Evolutionary conservation across 2,888 invertebrate genomes (phyloP).

Genomic region (Epistrophe eligans): DNA sequence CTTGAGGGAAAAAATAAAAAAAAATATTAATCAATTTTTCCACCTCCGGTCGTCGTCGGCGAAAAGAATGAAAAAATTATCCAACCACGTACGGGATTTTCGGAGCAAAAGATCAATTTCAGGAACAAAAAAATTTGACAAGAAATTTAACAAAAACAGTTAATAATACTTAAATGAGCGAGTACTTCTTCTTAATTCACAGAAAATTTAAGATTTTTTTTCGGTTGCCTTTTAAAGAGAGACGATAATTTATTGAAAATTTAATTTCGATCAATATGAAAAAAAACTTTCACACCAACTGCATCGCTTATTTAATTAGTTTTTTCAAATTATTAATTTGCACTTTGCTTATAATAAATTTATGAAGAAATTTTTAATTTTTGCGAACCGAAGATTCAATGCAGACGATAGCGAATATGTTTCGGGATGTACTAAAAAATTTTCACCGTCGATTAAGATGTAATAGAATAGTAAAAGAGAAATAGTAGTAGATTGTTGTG

Average conservation of each 20-base stretch:
- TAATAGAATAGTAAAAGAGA: conserved; percentile 14
- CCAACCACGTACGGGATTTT: conserved; percentile 61
- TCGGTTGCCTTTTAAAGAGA: not conserved
- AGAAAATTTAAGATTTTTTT: not conserved
- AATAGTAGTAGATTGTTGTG: conserved; percentile 37
- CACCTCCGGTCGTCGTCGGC: conserved; percentile 58
- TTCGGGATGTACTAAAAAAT: conserved; percentile 71
- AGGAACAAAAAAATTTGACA: conserved; percentile 4
- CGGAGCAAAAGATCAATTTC: conserved; percentile 40
- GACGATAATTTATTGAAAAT: not conserved
- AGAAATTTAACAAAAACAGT: not conserved
- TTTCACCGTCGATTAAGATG: conserved; percentile 19
- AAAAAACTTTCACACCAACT: conserved; percentile 13
- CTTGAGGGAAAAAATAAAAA: conserved; percentile 41
- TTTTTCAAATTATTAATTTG: conserved; percentile 19
- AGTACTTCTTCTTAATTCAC: conserved; percentile 27
- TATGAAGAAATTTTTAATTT: conserved; percentile 47
- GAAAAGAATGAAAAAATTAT: conserved; percentile 62
- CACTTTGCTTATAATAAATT: conserved; percentile 42
- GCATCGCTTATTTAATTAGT: not conserved
- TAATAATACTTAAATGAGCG: not conserved
- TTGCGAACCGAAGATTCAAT: conserved; percentile 69
- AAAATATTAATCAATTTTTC: conserved; percentile 73
- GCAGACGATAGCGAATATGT: conserved; percentile 75
- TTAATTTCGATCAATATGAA: conserved; percentile 5